Evolutionary conservation across 2,888 invertebrate genomes (phyloP).

Genomic region (Drosophila meridiana): DNA sequence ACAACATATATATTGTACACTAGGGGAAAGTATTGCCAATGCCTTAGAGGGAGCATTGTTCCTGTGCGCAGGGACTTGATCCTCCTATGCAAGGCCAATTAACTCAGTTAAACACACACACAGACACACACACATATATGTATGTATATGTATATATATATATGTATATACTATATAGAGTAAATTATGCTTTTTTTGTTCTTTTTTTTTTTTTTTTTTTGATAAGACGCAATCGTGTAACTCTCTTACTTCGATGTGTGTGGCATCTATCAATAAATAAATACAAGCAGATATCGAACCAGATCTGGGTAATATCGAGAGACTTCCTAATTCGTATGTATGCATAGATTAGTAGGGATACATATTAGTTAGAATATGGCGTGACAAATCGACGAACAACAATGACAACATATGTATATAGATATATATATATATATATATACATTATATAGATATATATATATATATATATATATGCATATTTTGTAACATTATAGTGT

Average conservation of each 20-base stretch:
- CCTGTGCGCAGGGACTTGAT: neutral
- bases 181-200: constrained; percentile 52
- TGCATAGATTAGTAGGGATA: constrained; percentile 35
- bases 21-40: constrained; percentile 47
- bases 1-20: constrained; percentile 20
- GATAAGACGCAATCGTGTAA: constrained; percentile 34
- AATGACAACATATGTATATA: neutral
- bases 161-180: constrained; percentile 63
- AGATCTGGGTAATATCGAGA: constrained; percentile 32
- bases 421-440: constrained; percentile 9
- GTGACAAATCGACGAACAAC: constrained; percentile 37
- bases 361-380: constrained; percentile 56
- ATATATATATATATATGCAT: constrained; percentile 19
- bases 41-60: constrained; percentile 13
- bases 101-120: constrained; percentile 24
- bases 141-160: constrained; percentile 62
- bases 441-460: constrained; percentile 5
- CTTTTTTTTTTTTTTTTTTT: constrained; percentile 27
- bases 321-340: constrained; percentile 52
- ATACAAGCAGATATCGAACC: constrained; percentile 19
- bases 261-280: constrained; percentile 22
- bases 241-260: constrained; percentile 34
- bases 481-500: constrained; percentile 35
- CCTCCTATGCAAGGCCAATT: constrained; percentile 43
- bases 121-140: constrained; percentile 25